phyloP scores from a whole-genome alignment of 2,113 vertebrate genomes.

The Epinephelus fuscoguttatus region DNA sequence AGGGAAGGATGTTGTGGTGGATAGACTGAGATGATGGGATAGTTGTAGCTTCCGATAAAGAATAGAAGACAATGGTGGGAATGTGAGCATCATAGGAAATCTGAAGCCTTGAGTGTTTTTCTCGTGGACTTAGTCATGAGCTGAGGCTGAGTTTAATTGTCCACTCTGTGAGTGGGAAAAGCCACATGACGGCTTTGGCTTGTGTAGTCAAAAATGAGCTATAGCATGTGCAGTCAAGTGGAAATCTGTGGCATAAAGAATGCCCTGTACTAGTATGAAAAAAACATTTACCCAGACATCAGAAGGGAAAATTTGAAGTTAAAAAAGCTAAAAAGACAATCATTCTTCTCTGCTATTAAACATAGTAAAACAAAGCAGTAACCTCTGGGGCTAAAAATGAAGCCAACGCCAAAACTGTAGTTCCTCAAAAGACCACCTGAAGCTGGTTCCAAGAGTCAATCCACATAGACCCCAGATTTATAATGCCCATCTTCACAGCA shows the following conservation, averaged over 20 bases:
- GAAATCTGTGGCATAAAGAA: not conserved
- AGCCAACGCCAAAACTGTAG: no score
- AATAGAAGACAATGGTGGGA: not conserved
- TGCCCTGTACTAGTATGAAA: not conserved
- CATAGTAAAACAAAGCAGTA: not conserved
- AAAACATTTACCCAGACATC: not conserved
- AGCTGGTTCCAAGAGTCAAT: no score
- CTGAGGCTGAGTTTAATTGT: not conserved
- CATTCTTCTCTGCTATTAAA: not conserved
- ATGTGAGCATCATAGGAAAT: not conserved
- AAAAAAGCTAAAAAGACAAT: not conserved
- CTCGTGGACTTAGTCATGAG: not conserved
- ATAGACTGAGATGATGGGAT: slow-evolving; percentile 7
- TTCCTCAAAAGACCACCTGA: no score
- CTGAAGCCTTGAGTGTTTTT: not conserved
- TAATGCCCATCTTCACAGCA: no score
- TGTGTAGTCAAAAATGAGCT: not conserved
- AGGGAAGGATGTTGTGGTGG: not conserved
- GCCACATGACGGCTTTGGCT: not conserved
- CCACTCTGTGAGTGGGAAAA: not conserved
- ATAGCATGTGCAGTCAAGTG: no score
- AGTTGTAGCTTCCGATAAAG: not conserved
- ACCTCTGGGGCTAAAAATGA: no score
- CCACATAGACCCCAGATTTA: no score
- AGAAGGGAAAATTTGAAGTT: not conserved